Base-by-base conservation (phyloP, 2,113 vertebrate species). In the Morphnarchus princeps region DNA sequence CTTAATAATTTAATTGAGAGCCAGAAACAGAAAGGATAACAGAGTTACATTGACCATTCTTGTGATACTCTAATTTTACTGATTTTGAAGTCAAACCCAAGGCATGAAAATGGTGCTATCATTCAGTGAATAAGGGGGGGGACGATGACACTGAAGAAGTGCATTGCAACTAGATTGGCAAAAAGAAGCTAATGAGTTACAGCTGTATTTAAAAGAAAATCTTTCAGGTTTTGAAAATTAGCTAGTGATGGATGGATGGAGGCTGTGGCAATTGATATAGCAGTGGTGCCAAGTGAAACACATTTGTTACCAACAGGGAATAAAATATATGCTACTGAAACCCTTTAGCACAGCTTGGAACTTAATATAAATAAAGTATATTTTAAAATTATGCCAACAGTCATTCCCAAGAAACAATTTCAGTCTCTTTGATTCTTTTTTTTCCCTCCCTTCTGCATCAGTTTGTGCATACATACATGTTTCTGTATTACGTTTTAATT, bases 291-390 rank as follows among this genome's bases (percentile, higher is more conserved):
- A 97, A 97, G 92, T 94, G 93, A 97, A 97, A 97, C 94, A 95
- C 78, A 86, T 96, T 98, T 97, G 88, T 91, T 93, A 67, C 90
- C 77, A 79, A 87, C 38, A 57, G 93, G 96, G 96, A 96, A 97
- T 98, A 94, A 92, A 95, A 90, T 92, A 81, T 89, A 90, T 80
- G 95, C 97, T 94, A 97, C 95, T 84, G 91, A 97, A 96, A 92
- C 87, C 62, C 63, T 96, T 95, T 71, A 94, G 81, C 82, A 82
- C 70, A 84, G 94, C 82, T 96, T 96, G 54, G 83, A 95, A 73
- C 40, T 92, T 94, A 62, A 86, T 95, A 78, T 93, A 90, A 95
- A 93, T 88, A 70, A 94, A 95, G 66, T 73, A 7, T 80, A 77
- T 91, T 94, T 95, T 91, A 73, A 94, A 90, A 94, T 94, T 72